A percentile compares a stretch with the other conserved stretches of the same genome.
phyloP scores from a whole-genome alignment of 2,888 invertebrate genomes.

The Diaperis boleti region DNA sequence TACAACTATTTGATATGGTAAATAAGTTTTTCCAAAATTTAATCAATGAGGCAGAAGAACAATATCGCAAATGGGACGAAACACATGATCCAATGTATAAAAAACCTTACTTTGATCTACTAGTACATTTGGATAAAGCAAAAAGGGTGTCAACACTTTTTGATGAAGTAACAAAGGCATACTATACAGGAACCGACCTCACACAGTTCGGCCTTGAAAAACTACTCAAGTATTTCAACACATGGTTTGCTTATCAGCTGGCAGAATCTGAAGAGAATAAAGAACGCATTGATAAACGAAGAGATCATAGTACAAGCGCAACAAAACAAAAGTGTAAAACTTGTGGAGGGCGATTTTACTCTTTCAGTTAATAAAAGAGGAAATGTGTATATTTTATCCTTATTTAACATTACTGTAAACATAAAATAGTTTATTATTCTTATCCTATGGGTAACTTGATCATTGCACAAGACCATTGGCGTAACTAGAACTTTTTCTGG shows the following conservation, averaged over 20 bases:
- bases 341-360: too few relatives aligned
- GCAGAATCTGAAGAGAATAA: background rate
- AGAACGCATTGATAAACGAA: too few relatives aligned
- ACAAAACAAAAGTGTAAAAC: too few relatives aligned
- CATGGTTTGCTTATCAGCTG: conserved; percentile 18
- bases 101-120: conserved; percentile 11
- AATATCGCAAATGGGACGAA: conserved; percentile 4
- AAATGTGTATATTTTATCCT: too few relatives aligned
- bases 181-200: conserved; percentile 13
- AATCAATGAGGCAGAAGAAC: conserved; percentile 13
- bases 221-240: conserved; percentile 18
- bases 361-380: too few relatives aligned
- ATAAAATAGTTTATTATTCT: too few relatives aligned
- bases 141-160: conserved; percentile 19
- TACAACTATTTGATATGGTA: conserved; percentile 17
- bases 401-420: too few relatives aligned
- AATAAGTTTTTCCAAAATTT: conserved; percentile 16
- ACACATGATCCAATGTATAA: background rate
- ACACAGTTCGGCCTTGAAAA: conserved; percentile 1
- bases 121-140: background rate
- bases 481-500: too few relatives aligned
- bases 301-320: too few relatives aligned
- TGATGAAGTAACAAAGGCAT: conserved; percentile 5
- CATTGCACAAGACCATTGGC: too few relatives aligned
- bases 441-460: too few relatives aligned